Evolutionary conservation across 2,113 vertebrate species (phyloP).

Genomic region (Gymnorhina tibicen): DNA sequence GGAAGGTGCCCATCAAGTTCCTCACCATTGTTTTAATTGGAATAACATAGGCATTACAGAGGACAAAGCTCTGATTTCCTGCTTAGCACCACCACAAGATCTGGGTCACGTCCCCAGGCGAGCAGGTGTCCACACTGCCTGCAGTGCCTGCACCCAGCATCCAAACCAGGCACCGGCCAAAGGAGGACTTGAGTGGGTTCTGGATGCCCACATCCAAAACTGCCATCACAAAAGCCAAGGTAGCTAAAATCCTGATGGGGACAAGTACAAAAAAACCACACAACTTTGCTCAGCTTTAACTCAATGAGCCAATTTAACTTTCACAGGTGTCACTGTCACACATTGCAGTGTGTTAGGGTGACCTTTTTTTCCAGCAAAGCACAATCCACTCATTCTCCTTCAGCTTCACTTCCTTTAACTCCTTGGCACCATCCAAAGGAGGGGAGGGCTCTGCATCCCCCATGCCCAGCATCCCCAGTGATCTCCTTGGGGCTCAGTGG

Average conservation of each 20-base stretch:
- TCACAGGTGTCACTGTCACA: neutral
- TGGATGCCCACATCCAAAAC: fast-evolving
- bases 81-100: neutral
- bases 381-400: neutral
- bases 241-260: neutral
- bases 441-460: neutral
- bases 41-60: neutral
- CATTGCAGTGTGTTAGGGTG: neutral
- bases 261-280: fast-evolving
- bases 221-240: neutral
- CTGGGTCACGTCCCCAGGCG: fast-evolving
- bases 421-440: fast-evolving
- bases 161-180: neutral
- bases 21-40: neutral
- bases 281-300: neutral
- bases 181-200: fast-evolving
- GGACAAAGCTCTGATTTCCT: neutral
- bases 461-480: neutral
- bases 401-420: neutral
- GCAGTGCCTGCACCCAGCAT: neutral
- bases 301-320: neutral
- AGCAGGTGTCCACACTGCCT: neutral
- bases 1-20: neutral
- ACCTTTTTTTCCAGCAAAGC: neutral
- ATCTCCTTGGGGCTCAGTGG: neutral